A percentile compares a stretch with the other conserved stretches of the same genome.
These are phyloP conservation scores for Bambusicola thoracicus DNA, from an alignment of 2,113 vertebrate species.

Conservation along the genomic window DNA sequence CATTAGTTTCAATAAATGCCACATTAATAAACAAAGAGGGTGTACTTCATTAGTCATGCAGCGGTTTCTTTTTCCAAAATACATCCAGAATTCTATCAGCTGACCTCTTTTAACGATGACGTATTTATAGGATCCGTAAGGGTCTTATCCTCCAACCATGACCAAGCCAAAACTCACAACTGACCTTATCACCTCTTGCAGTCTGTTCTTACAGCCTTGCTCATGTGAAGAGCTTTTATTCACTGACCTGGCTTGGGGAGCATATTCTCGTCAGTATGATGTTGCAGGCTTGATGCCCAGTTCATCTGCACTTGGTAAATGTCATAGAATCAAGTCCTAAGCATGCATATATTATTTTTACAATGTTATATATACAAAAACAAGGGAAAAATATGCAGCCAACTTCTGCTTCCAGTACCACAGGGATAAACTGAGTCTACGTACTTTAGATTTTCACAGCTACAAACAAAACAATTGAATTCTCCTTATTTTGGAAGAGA, in stretches of 20 bases:
- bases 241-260: neutral
- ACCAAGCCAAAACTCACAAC: constrained; percentile 64
- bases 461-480: neutral
- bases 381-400: neutral
- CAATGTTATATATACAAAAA: neutral
- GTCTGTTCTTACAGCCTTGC: constrained; percentile 51
- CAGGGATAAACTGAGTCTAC: neutral
- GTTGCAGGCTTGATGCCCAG: constrained; percentile 21
- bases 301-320: constrained; percentile 13
- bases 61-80: constrained; percentile 56
- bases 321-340: constrained; percentile 17
- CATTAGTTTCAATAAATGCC: constrained; percentile 39
- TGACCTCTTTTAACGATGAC: constrained; percentile 57
- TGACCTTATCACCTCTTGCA: constrained; percentile 49
- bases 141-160: constrained; percentile 57
- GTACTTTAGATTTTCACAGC: neutral
- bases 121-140: constrained; percentile 67
- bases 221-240: constrained; percentile 54
- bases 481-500: neutral
- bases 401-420: neutral
- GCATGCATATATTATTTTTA: constrained; percentile 9
- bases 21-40: constrained; percentile 25
- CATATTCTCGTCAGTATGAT: neutral
- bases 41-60: constrained; percentile 11
- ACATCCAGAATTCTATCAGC: constrained; percentile 43